Evolutionary conservation across 2,888 invertebrate species (phyloP).

Genomic region (Camponotus fellah): DNA sequence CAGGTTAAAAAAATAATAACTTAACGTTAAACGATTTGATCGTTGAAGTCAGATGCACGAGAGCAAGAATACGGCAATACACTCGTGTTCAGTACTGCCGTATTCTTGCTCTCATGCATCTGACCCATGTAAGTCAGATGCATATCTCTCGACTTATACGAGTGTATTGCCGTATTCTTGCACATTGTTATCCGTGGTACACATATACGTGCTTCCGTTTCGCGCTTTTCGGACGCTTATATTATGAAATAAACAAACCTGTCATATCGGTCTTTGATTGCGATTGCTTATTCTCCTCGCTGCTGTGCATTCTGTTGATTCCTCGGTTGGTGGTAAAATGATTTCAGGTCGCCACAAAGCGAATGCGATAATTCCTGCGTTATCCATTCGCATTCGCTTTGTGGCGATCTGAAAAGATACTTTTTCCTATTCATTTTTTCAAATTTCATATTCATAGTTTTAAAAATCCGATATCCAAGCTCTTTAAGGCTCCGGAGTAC

Average conservation of each 20-base stretch:
- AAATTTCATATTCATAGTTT: not conserved
- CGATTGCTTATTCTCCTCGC: constrained; percentile 57
- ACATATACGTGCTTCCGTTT: constrained; percentile 60
- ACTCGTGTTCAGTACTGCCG: too few relatives aligned
- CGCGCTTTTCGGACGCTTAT: constrained; percentile 51
- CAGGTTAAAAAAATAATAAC: too few relatives aligned
- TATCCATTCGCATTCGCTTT: constrained; percentile 81
- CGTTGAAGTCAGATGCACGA: too few relatives aligned
- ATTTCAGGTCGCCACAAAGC: too few relatives aligned
- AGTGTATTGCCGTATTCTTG: constrained; percentile 55
- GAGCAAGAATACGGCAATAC: too few relatives aligned
- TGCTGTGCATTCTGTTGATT: constrained; percentile 23
- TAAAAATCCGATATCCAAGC: not conserved
- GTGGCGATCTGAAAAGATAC: constrained; percentile 83
- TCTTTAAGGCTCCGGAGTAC: too few relatives aligned
- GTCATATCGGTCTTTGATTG: constrained; percentile 16
- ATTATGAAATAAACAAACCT: constrained; percentile 49
- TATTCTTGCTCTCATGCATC: too few relatives aligned
- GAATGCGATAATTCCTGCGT: too few relatives aligned
- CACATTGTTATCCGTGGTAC: constrained; percentile 49
- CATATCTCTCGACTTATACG: constrained; percentile 47
- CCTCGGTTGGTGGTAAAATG: constrained; percentile 71
- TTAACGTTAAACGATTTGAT: too few relatives aligned
- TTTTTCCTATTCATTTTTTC: too few relatives aligned
- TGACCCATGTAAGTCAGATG: too few relatives aligned